phyloP scores from a whole-genome alignment of 2,888 invertebrate genomes.

The Dynastes hyllus region DNA sequence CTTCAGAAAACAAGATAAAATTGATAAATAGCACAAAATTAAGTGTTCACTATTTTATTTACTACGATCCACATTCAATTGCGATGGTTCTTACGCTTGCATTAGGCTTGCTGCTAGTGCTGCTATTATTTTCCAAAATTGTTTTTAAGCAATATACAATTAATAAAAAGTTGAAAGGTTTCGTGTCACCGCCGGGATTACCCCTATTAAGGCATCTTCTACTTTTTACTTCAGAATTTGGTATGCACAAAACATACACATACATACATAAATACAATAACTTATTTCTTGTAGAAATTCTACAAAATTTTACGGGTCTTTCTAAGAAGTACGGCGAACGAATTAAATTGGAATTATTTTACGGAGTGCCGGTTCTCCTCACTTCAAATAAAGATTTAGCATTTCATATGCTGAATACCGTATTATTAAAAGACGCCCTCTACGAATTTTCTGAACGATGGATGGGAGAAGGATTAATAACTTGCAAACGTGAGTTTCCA shows the following conservation, averaged over 20 bases:
- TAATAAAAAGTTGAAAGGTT: slow-evolving; percentile 16
- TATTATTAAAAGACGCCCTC: slow-evolving; percentile 60
- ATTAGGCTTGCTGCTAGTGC: too few relatives aligned
- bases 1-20: too few relatives aligned
- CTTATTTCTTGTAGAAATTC: slow-evolving; percentile 46
- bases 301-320: slow-evolving; percentile 49
- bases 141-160: not conserved
- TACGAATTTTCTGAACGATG: slow-evolving; percentile 60
- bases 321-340: slow-evolving; percentile 51
- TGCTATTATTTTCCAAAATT: not conserved
- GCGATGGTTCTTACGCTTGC: too few relatives aligned
- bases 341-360: slow-evolving; percentile 49
- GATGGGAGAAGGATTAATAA: slow-evolving; percentile 63
- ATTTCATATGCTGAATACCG: slow-evolving; percentile 58
- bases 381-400: slow-evolving; percentile 52
- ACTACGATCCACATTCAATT: too few relatives aligned
- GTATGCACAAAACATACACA: not conserved
- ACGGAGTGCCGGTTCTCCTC: slow-evolving; percentile 45
- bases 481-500: slow-evolving; percentile 59
- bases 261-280: not conserved
- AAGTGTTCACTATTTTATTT: too few relatives aligned
- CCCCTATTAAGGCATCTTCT: not conserved
- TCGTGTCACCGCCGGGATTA: slow-evolving; percentile 8
- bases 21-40: too few relatives aligned
- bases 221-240: not conserved